These are phyloP conservation scores for Diabrotica virgifera DNA, from an alignment of 1,140 invertebrate genomes.

Conservation along the genomic window DNA sequence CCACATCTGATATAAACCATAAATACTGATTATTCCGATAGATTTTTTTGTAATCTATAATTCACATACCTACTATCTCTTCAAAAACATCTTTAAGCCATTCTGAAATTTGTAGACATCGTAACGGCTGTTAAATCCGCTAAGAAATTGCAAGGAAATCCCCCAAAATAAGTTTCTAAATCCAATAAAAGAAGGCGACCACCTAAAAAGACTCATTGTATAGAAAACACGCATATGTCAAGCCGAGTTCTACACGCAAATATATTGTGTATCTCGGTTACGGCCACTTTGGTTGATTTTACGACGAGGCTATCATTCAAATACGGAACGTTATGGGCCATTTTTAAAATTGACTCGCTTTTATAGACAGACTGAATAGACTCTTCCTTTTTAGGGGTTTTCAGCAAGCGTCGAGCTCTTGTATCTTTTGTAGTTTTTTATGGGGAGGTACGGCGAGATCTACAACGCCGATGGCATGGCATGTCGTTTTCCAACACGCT, in stretches of 20 bases:
- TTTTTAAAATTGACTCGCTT: slow-evolving; percentile 19
- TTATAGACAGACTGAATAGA: slow-evolving; percentile 14
- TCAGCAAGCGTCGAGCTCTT: not conserved
- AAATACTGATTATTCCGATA: no score
- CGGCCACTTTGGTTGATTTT: slow-evolving; percentile 17
- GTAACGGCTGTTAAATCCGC: no score
- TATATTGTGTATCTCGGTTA: slow-evolving; percentile 14
- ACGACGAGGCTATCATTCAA: slow-evolving; percentile 18
- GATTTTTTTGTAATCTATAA: no score
- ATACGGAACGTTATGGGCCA: slow-evolving; percentile 16
- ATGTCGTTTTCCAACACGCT: not conserved
- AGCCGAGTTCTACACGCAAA: not conserved
- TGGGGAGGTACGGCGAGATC: not conserved
- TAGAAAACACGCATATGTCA: not conserved
- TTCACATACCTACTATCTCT: no score
- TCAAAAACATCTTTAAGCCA: no score
- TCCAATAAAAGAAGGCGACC: no score
- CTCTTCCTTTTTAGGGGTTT: not conserved
- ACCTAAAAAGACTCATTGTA: no score
- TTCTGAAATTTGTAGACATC: no score
- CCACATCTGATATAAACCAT: no score
- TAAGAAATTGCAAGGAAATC: no score
- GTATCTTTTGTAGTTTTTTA: slow-evolving; percentile 1
- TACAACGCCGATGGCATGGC: no score
- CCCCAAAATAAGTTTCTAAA: no score